Base-by-base conservation (phyloP, 2,888 invertebrate genomes). In the Neuroscelio doddi region DNA sequence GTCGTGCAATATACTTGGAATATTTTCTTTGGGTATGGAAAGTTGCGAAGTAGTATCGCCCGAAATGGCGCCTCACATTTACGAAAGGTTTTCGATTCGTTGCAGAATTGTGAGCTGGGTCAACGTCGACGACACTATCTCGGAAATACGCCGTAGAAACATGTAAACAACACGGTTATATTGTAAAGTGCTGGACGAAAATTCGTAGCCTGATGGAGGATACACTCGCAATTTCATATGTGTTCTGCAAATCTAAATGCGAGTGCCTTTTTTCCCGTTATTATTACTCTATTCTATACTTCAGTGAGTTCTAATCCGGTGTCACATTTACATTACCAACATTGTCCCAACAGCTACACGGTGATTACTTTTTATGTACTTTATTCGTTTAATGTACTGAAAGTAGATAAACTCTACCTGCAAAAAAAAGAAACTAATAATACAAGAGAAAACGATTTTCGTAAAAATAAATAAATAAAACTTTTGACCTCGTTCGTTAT, bases 101-200 rank as follows among this genome's bases (percentile, higher is more conserved):
- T 50, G 32, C 53, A 47, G 26, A 29, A 30, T 42, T 38, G 47
- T 47, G 26, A 27, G 38, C 42, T 32, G 52, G 53, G 17, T 32
- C 32, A 29, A 14, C 29, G n/a, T 12, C 29, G 53, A 42, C 44
- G 52, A 52, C 49, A 21, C 21, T 15, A 16, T 14, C 9, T 55
- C 30, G 55, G 46, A 59, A 59, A 64, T 56, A 44, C 44, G 41
- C 32, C 17, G 38, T 15, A 16, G 29, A 42, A 34, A 64, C 51
- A 62, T 58, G 66, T 66, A 61, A 62, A 66, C 57, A 53, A 61
- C 61, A 52, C 46, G 52, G 39, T 41, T 41, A 30, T 52, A 66
- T 57, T 41, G 39, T 44, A 56, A 41, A 45, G 34, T 8, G 24
- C 7, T n/a, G n/a, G n/a, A 46, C 46, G 49, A 55, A 55, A 55